Evolutionary conservation across 2,797 vertebrate genomes (phyloP).

Genomic region (Hydrocynus forskahlii): DNA sequence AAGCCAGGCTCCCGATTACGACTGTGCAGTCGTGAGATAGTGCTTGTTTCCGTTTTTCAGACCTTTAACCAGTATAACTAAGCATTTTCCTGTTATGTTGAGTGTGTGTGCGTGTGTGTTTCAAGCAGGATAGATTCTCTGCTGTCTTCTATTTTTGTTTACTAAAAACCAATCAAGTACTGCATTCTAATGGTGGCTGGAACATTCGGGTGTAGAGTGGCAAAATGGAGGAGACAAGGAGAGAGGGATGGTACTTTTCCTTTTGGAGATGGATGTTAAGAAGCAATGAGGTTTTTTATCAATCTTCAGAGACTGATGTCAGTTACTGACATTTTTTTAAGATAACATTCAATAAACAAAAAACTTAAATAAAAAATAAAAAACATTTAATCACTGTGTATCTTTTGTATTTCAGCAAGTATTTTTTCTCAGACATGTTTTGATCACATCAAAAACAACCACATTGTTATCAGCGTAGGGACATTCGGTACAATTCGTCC

Average conservation of each 20-base stretch:
- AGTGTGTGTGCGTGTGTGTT: constrained; percentile 24
- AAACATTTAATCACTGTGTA: constrained; percentile 73
- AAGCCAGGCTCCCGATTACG: constrained; percentile 40
- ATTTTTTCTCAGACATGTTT: not conserved
- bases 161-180: constrained; percentile 78
- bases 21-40: constrained; percentile 62
- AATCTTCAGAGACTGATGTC: constrained; percentile 77
- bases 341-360: constrained; percentile 54
- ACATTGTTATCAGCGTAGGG: not conserved
- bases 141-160: constrained; percentile 73
- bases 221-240: constrained; percentile 56
- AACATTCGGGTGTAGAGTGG: constrained; percentile 61
- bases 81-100: constrained; percentile 60
- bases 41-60: constrained; percentile 71
- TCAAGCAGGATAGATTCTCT: constrained; percentile 63
- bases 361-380: constrained; percentile 62
- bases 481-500: not conserved
- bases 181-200: constrained; percentile 75
- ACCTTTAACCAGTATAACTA: constrained; percentile 78
- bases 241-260: constrained; percentile 77
- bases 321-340: constrained; percentile 81
- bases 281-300: constrained; percentile 64
- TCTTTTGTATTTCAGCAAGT: constrained; percentile 66
- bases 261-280: constrained; percentile 72
- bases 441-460: constrained; percentile 22